Evolutionary conservation across 2,113 vertebrate genomes (phyloP).

Genomic region (Thryonomys swinderianus): DNA sequence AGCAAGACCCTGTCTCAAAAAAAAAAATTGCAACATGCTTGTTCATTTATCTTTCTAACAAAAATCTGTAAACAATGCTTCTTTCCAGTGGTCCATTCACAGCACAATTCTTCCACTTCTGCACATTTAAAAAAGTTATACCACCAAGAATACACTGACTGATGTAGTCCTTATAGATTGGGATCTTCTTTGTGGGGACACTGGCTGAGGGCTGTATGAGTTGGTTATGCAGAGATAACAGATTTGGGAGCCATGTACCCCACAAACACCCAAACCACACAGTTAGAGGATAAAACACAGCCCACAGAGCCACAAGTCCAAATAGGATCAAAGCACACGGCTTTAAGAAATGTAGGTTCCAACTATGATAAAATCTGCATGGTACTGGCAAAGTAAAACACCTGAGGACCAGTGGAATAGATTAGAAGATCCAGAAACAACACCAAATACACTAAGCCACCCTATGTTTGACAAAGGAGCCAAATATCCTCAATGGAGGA

Average conservation of each 20-base stretch:
- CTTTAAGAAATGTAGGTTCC: not conserved
- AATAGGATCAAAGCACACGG: not conserved
- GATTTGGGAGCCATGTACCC: not conserved
- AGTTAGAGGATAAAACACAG: not conserved
- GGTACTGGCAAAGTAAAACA: no score
- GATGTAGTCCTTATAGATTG: not conserved
- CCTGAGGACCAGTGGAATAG: no score
- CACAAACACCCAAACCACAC: not conserved
- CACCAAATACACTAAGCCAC: no score
- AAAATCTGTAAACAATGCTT: not conserved
- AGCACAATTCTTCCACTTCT: not conserved
- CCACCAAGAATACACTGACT: fast-evolving
- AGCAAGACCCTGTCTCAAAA: no score
- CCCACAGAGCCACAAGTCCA: not conserved
- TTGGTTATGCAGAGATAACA: not conserved
- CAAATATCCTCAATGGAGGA: no score
- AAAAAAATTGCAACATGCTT: not conserved
- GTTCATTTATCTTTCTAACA: not conserved
- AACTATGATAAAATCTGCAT: no score
- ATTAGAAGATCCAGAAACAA: no score
- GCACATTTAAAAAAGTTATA: not conserved
- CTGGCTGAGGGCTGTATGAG: no score
- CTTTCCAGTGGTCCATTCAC: no score
- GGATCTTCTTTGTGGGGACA: not conserved
- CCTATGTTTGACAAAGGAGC: no score